These are phyloP conservation scores for Globia sparganii DNA, from an alignment of 2,888 invertebrate genomes.

Conservation along the genomic window DNA sequence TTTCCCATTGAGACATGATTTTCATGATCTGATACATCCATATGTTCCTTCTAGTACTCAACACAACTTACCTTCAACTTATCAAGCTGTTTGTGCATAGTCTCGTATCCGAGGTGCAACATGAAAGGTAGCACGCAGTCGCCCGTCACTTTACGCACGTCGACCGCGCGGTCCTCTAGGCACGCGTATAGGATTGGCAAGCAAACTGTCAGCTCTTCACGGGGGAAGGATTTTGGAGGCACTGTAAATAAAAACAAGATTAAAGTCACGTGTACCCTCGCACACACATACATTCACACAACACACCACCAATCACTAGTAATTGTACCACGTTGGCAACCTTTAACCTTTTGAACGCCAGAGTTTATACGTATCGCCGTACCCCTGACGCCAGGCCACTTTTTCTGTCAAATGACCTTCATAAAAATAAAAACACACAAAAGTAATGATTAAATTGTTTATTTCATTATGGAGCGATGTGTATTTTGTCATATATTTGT, in stretches of 20 bases:
- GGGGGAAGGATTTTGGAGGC: slow-evolving; percentile 93
- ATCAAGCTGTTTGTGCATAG: slow-evolving; percentile 93
- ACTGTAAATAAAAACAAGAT: slow-evolving; percentile 79
- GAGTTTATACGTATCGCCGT: too few species aligned
- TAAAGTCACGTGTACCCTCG: neutral
- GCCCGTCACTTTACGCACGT: slow-evolving; percentile 97
- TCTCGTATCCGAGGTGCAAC: slow-evolving; percentile 96
- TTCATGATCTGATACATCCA: neutral
- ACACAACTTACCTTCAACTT: slow-evolving; percentile 92
- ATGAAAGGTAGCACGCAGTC: slow-evolving; percentile 97
- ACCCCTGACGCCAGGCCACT: too few species aligned
- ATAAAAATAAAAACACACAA: too few species aligned
- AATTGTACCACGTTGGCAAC: too few species aligned
- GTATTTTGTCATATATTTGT: too few species aligned
- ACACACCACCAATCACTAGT: too few species aligned
- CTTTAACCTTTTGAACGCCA: too few species aligned
- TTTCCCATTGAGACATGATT: neutral
- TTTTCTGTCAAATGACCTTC: too few species aligned
- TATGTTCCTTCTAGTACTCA: neutral
- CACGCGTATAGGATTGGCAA: slow-evolving; percentile 95
- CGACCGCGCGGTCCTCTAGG: slow-evolving; percentile 97
- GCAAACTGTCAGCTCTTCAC: slow-evolving; percentile 95
- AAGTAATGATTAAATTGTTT: too few species aligned
- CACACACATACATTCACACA: too few species aligned
- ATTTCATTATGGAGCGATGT: too few species aligned